These are phyloP conservation scores for Dunckerocampus dactyliophorus DNA, from an alignment of 2,113 vertebrate genomes.

Conservation along the genomic window DNA sequence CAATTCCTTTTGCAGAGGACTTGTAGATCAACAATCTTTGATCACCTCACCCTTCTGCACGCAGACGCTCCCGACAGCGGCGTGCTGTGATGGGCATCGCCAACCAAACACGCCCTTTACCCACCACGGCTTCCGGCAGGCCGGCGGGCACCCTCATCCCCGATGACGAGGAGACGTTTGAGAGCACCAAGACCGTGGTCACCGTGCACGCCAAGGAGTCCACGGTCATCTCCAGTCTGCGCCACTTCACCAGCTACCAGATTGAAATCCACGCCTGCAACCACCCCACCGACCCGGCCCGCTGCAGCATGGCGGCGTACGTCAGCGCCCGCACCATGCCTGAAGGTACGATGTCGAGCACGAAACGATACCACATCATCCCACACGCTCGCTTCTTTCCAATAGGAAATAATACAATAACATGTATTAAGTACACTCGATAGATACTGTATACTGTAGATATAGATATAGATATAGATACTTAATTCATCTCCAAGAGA, in stretches of 20 bases:
- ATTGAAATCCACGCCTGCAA: conserved; percentile 97
- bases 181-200: conserved; percentile 75
- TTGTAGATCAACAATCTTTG: no score
- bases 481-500: no score
- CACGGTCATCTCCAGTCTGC: conserved; percentile 84
- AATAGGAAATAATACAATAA: no score
- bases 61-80: conserved; percentile 79
- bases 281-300: conserved; percentile 68
- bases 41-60: neutral
- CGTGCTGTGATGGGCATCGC: conserved; percentile 75
- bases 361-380: no score
- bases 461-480: no score
- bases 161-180: conserved; percentile 54
- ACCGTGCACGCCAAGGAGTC: conserved; percentile 82
- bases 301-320: conserved; percentile 88
- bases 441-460: no score
- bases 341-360: conserved; percentile 72
- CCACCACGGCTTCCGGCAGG: conserved; percentile 52
- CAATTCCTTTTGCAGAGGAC: no score
- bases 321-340: conserved; percentile 96
- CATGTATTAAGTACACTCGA: no score
- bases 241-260: conserved; percentile 93
- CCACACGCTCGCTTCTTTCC: no score
- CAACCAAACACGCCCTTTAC: conserved; percentile 67
- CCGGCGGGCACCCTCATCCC: conserved; percentile 50